A percentile compares a stretch with the other conserved stretches of the same genome.
Conservation (phyloP, 2,888 invertebrate genomes). For the Oeneis ivallda region DNA sequence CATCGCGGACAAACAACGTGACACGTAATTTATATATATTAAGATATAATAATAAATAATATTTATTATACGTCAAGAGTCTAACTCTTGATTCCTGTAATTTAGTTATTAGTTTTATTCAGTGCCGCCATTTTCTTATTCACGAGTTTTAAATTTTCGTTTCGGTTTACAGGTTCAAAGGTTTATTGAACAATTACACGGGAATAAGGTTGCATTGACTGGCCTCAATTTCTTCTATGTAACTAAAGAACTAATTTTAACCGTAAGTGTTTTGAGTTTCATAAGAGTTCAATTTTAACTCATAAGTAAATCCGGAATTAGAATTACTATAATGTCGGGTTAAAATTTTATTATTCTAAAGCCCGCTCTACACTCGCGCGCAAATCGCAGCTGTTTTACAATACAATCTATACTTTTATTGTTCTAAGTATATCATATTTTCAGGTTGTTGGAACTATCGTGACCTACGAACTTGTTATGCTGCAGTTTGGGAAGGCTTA, state of each 20-base stretch:
- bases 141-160: not conserved
- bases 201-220: slow-evolving; percentile 82
- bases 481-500: slow-evolving; percentile 51
- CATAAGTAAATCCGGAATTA: too few relatives aligned
- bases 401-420: too few relatives aligned
- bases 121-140: too few relatives aligned
- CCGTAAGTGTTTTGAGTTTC: slow-evolving; percentile 63
- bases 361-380: too few relatives aligned
- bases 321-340: not conserved
- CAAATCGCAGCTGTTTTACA: too few relatives aligned
- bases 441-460: slow-evolving; percentile 63
- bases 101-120: too few relatives aligned
- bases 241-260: slow-evolving; percentile 78
- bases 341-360: not conserved
- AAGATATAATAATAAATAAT: too few relatives aligned
- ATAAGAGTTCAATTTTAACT: too few relatives aligned
- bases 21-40: too few relatives aligned
- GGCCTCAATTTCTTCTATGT: slow-evolving; percentile 83
- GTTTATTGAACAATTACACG: slow-evolving; percentile 82
- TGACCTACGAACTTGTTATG: slow-evolving; percentile 65
- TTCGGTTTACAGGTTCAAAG: slow-evolving; percentile 74
- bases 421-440: slow-evolving; percentile 9
- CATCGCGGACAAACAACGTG: too few relatives aligned
- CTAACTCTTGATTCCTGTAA: too few relatives aligned
- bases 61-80: too few relatives aligned